A percentile compares a stretch with the other conserved stretches of the same genome.
Conservation (phyloP, 2,888 invertebrate genomes). For the Lasioglossum leucozonium region DNA sequence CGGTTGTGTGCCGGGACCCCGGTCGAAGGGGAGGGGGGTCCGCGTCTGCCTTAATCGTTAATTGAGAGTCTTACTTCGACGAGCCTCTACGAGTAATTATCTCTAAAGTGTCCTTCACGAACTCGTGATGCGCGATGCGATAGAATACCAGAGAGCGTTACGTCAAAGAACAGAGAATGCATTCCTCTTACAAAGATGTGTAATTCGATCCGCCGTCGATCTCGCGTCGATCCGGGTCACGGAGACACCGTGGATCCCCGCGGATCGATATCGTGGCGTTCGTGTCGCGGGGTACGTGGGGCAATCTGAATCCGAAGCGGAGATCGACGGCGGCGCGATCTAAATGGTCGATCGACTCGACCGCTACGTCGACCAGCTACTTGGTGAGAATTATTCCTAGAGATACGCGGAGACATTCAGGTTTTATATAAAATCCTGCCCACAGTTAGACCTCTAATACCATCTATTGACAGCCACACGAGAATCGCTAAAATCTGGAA, state of each 20-base stretch:
- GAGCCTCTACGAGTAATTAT: constrained; percentile 59
- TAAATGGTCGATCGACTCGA: constrained; percentile 33
- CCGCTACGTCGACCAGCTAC: constrained; percentile 46
- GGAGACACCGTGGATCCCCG: too few relatives aligned
- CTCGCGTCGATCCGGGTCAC: neutral
- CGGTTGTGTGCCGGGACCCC: constrained; percentile 74
- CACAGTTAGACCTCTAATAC: constrained; percentile 61
- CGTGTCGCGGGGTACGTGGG: neutral
- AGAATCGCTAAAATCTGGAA: constrained; percentile 51
- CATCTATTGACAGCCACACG: constrained; percentile 58
- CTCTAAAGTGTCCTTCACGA: constrained; percentile 55
- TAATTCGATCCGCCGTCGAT: constrained; percentile 24
- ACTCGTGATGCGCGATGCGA: constrained; percentile 54
- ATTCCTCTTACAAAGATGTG: constrained; percentile 37
- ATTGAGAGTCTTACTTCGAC: constrained; percentile 53
- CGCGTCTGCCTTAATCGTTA: constrained; percentile 60
- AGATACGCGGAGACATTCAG: constrained; percentile 64
- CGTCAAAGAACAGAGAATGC: constrained; percentile 50
- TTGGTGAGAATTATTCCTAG: constrained; percentile 47
- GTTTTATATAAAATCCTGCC: constrained; percentile 64
- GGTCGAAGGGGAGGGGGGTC: constrained; percentile 27
- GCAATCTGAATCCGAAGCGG: too few relatives aligned
- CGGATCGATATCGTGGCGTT: neutral
- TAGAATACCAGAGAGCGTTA: constrained; percentile 53
- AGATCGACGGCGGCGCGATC: constrained; percentile 27